A percentile compares a stretch with the other conserved stretches of the same genome.
phyloP scores from a whole-genome alignment of 1,140 invertebrate species.

The Periplaneta americana region DNA sequence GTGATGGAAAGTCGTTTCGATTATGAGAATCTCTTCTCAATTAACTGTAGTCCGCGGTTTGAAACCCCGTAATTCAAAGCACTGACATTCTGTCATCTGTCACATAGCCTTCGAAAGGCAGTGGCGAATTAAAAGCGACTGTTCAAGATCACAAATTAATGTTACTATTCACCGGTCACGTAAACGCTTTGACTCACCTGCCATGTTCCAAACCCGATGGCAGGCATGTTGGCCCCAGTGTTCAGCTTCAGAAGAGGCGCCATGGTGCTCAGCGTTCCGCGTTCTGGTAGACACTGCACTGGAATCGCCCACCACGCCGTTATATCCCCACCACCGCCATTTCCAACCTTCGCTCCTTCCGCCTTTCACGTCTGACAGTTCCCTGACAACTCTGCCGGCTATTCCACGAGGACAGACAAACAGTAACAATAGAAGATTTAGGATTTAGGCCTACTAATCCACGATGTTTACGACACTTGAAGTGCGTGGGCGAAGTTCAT shows the following conservation, averaged over 20 bases:
- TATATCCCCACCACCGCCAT: not conserved
- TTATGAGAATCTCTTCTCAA: too few species aligned
- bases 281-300: not conserved
- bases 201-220: conserved; percentile 11
- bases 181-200: conserved; percentile 6
- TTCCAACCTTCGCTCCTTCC: not conserved
- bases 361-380: not conserved
- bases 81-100: too few species aligned
- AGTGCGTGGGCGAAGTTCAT: too few species aligned
- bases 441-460: conserved; percentile 71
- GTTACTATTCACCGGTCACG: too few species aligned
- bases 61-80: too few species aligned
- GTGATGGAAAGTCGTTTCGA: too few species aligned
- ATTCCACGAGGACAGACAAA: conserved; percentile 57
- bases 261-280: not conserved
- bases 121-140: too few species aligned
- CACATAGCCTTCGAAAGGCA: too few species aligned
- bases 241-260: not conserved
- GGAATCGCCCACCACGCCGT: not conserved
- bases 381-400: too few species aligned
- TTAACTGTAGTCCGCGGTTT: too few species aligned
- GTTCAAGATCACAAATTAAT: too few species aligned
- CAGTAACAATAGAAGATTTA: conserved; percentile 43
- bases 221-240: conserved; percentile 7
- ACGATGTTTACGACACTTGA: too few species aligned